These are phyloP conservation scores for Microtus montanus DNA, from an alignment of 2,113 vertebrate genomes.

Conservation along the genomic window DNA sequence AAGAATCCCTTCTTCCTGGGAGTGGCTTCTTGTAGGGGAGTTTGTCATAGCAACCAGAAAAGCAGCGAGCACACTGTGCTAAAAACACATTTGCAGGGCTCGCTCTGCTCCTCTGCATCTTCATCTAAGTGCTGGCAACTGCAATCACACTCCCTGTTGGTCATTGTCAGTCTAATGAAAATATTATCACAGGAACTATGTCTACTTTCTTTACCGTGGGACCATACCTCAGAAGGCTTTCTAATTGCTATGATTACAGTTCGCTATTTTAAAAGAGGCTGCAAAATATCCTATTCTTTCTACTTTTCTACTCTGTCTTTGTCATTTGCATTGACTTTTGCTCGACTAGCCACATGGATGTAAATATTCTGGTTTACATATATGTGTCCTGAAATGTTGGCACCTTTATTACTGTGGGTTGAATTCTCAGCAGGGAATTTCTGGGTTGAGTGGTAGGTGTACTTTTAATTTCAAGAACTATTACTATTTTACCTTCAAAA, in stretches of 20 bases:
- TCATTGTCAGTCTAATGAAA: constrained; percentile 26
- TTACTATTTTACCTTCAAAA: constrained; percentile 55
- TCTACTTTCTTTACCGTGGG: not conserved
- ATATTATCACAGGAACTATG: not conserved
- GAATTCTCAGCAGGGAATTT: not conserved
- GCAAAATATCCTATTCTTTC: not conserved
- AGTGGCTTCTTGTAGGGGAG: not conserved
- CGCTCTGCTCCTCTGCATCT: not conserved
- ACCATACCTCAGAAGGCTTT: constrained; percentile 20
- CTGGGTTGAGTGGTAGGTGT: not conserved
- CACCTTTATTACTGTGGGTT: constrained; percentile 23
- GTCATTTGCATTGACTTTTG: constrained; percentile 29
- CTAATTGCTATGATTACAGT: not conserved
- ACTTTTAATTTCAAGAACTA: constrained; percentile 60
- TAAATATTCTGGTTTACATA: not conserved
- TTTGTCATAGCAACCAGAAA: not conserved
- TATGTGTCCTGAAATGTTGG: not conserved
- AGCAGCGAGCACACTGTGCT: not conserved
- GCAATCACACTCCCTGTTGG: not conserved
- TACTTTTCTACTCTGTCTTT: not conserved
- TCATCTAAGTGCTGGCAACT: not conserved
- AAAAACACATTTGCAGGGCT: not conserved
- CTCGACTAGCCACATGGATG: not conserved
- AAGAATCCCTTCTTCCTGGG: not conserved
- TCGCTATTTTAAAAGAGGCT: constrained; percentile 27